Evolutionary conservation across 1,140 invertebrate genomes (phyloP).

Genomic region (Hyles euphorbiae): DNA sequence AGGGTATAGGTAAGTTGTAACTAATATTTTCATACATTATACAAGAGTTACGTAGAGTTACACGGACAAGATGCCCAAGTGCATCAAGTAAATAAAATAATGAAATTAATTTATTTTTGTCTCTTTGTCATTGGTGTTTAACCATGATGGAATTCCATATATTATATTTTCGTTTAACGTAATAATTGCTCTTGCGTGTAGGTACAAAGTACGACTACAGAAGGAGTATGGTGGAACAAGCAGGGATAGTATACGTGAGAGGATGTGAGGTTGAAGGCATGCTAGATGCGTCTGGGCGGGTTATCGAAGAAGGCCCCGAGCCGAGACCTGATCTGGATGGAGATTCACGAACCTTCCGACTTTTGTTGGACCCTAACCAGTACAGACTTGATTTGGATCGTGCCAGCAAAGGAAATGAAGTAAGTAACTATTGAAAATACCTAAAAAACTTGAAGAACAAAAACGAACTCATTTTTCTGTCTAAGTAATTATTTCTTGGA

Average conservation of each 20-base stretch:
- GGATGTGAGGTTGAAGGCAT: conserved; percentile 99
- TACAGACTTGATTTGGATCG: conserved; percentile 95
- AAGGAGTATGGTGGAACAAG: conserved; percentile 91
- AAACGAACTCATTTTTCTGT: too few relatives aligned
- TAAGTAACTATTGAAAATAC: conserved; percentile 17
- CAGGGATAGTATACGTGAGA: conserved; percentile 92
- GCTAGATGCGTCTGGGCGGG: conserved; percentile 95
- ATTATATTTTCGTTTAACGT: background rate
- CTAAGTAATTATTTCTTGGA: too few relatives aligned
- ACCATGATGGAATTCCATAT: background rate
- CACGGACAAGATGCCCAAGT: too few relatives aligned
- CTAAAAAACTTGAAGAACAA: too few relatives aligned
- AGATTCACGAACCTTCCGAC: conserved; percentile 93
- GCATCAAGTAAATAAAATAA: too few relatives aligned
- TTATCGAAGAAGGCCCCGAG: conserved; percentile 98
- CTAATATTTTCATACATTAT: background rate
- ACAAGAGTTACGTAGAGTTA: background rate
- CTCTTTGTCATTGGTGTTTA: too few relatives aligned
- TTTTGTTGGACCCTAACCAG: conserved; percentile 97
- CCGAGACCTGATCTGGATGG: conserved; percentile 90
- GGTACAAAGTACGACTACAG: conserved; percentile 89
- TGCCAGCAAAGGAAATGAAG: conserved; percentile 84
- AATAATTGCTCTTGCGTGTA: conserved; percentile 33
- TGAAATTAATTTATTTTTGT: too few relatives aligned
- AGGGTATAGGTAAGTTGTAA: conserved; percentile 81